Conservation (phyloP, 2,113 vertebrate genomes). For the Butorides virescens region DNA sequence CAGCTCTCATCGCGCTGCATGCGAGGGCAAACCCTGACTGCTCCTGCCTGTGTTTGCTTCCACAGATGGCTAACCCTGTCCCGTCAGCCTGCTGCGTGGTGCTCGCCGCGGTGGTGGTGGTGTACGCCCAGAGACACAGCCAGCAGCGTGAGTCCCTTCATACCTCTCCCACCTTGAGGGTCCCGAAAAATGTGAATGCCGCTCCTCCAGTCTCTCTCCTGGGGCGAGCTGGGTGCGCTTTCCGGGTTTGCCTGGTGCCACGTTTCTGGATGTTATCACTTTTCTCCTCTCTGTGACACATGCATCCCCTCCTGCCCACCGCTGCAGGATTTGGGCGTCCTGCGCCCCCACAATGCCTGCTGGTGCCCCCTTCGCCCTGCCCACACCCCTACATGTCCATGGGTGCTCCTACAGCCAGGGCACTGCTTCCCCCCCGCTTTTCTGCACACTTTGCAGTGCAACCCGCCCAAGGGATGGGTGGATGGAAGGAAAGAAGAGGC, state of each 20-base stretch:
- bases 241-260: not conserved
- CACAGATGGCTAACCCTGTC: constrained; percentile 93
- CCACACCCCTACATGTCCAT: not conserved
- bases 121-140: constrained; percentile 90
- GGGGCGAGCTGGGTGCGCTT: accelerated
- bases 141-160: constrained; percentile 85
- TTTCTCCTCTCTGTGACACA: not conserved
- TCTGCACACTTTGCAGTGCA: not conserved
- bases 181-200: not conserved
- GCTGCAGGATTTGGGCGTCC: not conserved
- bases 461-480: not conserved
- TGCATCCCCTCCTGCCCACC: accelerated
- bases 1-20: accelerated
- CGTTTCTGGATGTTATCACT: not conserved
- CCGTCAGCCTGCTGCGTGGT: constrained; percentile 91
- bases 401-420: not conserved
- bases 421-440: accelerated
- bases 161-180: no score
- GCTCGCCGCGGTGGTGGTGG: constrained; percentile 86
- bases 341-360: accelerated
- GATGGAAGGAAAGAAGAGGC: not conserved
- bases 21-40: not conserved
- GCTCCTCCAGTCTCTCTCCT: not conserved
- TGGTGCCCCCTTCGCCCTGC: not conserved
- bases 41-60: constrained; percentile 65